Base-by-base conservation (phyloP, 2,797 vertebrate species). In the Leontocebus nigricollis region DNA sequence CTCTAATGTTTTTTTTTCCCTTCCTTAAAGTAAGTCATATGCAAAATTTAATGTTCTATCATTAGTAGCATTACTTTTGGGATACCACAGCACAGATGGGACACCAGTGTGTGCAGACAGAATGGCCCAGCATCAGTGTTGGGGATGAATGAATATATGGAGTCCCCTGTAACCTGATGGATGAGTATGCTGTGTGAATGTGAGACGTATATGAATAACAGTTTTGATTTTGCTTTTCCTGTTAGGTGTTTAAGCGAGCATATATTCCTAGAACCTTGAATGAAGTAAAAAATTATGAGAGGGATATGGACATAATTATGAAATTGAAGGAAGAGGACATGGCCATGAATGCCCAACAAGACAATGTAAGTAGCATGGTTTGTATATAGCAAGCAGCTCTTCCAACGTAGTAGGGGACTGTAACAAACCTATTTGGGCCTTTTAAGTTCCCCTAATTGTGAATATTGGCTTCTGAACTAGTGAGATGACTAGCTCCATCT, bases 181-280 rank as follows among this genome's bases (percentile, higher is more conserved):
- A 2, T 1, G 9, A 36, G 73, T 76, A 2, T 11, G 17, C 79
- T 9, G 26, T 15, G 55, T n/a, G 52, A 57, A 7, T 5, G 2
- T 27, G 57, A 75, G 55, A 84, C 46, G 26, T 19, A 1, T 3
- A 0, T 76, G 59, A 4, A 11, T 39, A 9, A n/a, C 10, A 9
- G 15, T 90, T 50, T 33, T 2, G 0, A 2, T 88, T 90, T 36
- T 97, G 57, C 46, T 96, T 94, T 95, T 33, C 2, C 20, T 88
- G 0, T 14, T 95, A 99, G 99, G 99, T 99, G 44, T 99, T 99
- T 94, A 99, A 99, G 97, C 99, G 98, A 94, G 99, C 99, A 46
- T 99, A 99, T 92, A 99, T 99, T 97, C 99, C 99, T 20, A 98
- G 99, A 27, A 99, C 99, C 0, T 98, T 99, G 97, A 99, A 98